phyloP scores from a whole-genome alignment of 2,888 invertebrate genomes.

The Dermolepida albohirtum region DNA sequence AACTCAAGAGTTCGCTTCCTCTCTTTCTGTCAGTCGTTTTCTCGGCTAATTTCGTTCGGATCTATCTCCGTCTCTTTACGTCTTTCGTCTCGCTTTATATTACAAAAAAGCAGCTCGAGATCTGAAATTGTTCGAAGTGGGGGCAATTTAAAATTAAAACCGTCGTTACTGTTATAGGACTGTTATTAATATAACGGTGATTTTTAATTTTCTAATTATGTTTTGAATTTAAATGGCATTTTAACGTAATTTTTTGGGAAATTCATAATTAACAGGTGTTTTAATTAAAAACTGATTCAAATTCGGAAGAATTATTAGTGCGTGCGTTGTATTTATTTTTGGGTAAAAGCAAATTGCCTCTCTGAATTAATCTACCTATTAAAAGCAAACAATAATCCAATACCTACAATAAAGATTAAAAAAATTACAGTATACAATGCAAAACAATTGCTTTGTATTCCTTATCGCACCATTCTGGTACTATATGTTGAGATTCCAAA shows the following conservation, averaged over 20 bases:
- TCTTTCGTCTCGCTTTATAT: slow-evolving; percentile 20
- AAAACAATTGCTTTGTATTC: no score
- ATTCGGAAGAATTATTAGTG: no score
- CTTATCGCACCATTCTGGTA: no score
- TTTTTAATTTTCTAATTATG: slow-evolving; percentile 37
- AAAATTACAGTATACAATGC: no score
- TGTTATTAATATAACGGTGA: slow-evolving; percentile 34
- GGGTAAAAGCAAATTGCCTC: no score
- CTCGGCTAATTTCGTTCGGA: neutral
- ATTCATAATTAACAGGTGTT: no score
- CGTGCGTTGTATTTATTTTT: no score
- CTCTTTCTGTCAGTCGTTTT: slow-evolving; percentile 4
- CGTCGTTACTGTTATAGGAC: slow-evolving; percentile 26
- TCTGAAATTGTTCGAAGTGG: slow-evolving; percentile 19
- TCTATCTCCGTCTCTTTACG: neutral
- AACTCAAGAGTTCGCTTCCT: slow-evolving; percentile 3
- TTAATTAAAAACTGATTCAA: no score
- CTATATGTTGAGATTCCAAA: no score
- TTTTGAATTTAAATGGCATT: slow-evolving; percentile 37
- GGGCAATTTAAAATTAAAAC: slow-evolving; percentile 36
- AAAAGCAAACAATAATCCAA: no score
- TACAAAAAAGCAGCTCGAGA: slow-evolving; percentile 17
- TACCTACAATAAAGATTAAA: no score
- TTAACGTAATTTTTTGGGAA: slow-evolving; percentile 26
- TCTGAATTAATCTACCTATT: no score